Evolutionary conservation across 2,113 vertebrate genomes (phyloP), one percentile per base, ranked within the genome.

Genomic region (Oriolus oriolus): DNA sequence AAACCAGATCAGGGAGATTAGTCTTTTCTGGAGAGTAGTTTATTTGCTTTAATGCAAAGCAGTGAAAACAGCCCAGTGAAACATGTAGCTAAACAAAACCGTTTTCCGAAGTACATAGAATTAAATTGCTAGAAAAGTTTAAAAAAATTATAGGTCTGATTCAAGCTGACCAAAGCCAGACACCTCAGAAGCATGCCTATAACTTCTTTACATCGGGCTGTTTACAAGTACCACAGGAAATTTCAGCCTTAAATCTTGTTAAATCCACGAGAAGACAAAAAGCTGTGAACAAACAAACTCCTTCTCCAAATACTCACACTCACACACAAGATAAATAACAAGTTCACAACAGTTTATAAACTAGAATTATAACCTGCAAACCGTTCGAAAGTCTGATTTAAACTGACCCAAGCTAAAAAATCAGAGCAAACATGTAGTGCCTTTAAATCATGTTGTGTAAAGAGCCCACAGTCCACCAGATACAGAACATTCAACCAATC

Each of bases 1-100:
- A 97, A 93, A 96, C 77, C 86, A 96, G 68, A 93, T 92, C 84
- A 90, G 52, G 57, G 65, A 94, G 91, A 92, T 96, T 45, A 92
- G 52, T 73, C 68, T 75, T 86, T 89, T 83, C 83, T 84, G 27
- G 39, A 50, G 60, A 91, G 93, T 76, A 84, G 45, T 95, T 91
- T 93, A 91, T 96, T 96, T 96, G 59, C 42, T 93, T 90, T 86
- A 94, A 96, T 89, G 80, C 45, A 97, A 93, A 96, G 61, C 59
- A 74, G 26, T 39, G 68, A 88, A 93, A 91, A 68, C 49, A 39
- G 69, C 60, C 69, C 37, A 84, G 37, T 60, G 45, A 73, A 89
- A 94, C 64, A 33, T 11, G 64, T 16, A 84, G 35, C 80, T 64
- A 86, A 85, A 86, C 35, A 90, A 92, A 94, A 41, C 8, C 20